Base-by-base conservation (phyloP, 2,888 invertebrate species). In the Eustalomyia histrio region DNA sequence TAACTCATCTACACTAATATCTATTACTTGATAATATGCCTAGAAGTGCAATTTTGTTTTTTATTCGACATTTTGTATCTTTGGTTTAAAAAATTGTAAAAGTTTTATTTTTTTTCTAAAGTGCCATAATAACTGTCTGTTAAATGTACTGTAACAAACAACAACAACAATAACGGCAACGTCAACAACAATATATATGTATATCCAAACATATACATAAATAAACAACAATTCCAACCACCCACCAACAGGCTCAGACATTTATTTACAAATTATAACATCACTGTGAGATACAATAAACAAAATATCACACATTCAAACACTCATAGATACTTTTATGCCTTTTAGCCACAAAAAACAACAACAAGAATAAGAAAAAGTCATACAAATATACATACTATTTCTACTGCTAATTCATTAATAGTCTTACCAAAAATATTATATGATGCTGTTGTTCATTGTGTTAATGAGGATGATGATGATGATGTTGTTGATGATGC, bases 231-330 rank as follows among this genome's bases (percentile, higher is more conserved):
- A 21, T 10, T 7, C 50, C 63, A 63, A 50, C 60, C 60, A 61
- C 60, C 63, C 63, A 50, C 47, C 2, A 63, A 18, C 29, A 50
- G 63, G 29, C 16, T 63, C 50, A 16, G 24, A 29, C 50, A n/a
- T 63, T 63, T 63, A 50, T 63, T 63, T 63, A 63, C 47, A 63
- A 24, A 43, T 29, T 16, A 60, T 60, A n/a, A 18, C 35, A 39
- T 24, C 29, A 50, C 50, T 29, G 9, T 39, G 39, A 12, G 10
- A 39, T 39, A 47, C 33, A 58, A 33, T 57, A 35, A 35, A 35
- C n/a, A n/a, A 33, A n/a, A 33, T 18, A 47, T 29, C 29, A 39
- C 7, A 7, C 3, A 29, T 29, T 6, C 29, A 29, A 29, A 29
- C 39, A 39, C 39, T 39, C 39, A 39, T 39, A 12, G 39, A 14